Evolutionary conservation across 1,140 invertebrate species (phyloP).

Genomic region (Drosophila grimshawi): DNA sequence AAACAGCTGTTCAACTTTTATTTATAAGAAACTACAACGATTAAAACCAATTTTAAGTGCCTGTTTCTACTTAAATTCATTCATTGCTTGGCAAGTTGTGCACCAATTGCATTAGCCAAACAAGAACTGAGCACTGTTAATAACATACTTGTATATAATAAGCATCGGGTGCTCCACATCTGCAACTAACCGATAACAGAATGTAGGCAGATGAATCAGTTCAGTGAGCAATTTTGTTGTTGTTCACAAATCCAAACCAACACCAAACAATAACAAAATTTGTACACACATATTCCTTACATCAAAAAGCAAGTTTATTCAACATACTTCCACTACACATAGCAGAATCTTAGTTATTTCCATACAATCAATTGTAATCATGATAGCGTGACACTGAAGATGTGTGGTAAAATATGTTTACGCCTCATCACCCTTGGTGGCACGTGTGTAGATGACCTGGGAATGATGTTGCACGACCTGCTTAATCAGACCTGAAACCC

Average conservation of each 20-base stretch:
- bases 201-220: neutral
- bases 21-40: no score
- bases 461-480: slow-evolving; percentile 98
- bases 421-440: slow-evolving; percentile 95
- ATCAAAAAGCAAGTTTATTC: slow-evolving; percentile 79
- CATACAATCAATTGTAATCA: slow-evolving; percentile 73
- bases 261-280: slow-evolving; percentile 32
- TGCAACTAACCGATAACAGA: neutral
- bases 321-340: slow-evolving; percentile 68
- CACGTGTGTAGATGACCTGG: slow-evolving; percentile 98
- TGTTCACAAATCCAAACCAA: neutral
- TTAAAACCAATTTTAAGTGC: no score
- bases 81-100: neutral
- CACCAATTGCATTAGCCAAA: no score
- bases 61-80: no score
- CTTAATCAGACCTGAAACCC: slow-evolving; percentile 94
- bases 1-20: no score
- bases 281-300: slow-evolving; percentile 57
- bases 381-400: slow-evolving; percentile 52
- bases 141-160: no score
- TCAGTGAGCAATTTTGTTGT: neutral
- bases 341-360: slow-evolving; percentile 54
- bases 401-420: slow-evolving; percentile 68
- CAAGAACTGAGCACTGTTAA: no score
- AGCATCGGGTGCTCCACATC: no score